Evolutionary conservation across 2,888 invertebrate genomes (phyloP).

Genomic region (Lasioglossum malachurum): DNA sequence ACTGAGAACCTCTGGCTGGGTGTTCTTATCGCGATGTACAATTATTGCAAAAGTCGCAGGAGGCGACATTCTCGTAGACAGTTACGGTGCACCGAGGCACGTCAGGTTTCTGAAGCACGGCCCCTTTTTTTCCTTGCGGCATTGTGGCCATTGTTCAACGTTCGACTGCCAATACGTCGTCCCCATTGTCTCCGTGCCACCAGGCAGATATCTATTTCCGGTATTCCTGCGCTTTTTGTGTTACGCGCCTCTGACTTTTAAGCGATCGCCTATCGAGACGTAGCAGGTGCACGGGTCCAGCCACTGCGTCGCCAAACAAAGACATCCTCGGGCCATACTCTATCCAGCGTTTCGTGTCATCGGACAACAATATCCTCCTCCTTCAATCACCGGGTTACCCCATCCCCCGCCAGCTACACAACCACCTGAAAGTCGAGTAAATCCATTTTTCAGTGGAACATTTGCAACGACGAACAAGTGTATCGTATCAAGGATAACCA

Average conservation of each 20-base stretch:
- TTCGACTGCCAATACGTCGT: slow-evolving; percentile 72
- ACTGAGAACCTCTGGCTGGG: slow-evolving; percentile 38
- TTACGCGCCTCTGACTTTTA: slow-evolving; percentile 61
- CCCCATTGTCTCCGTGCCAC: slow-evolving; percentile 69
- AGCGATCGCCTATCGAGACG: slow-evolving; percentile 72
- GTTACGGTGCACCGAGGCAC: slow-evolving; percentile 57
- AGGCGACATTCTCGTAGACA: slow-evolving; percentile 58
- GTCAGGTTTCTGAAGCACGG: slow-evolving; percentile 60
- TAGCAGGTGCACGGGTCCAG: slow-evolving; percentile 69
- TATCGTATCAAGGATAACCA: not conserved
- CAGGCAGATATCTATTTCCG: slow-evolving; percentile 77
- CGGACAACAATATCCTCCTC: not conserved
- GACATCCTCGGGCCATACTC: slow-evolving; percentile 9
- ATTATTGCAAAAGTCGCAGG: slow-evolving; percentile 55
- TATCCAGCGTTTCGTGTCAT: not conserved
- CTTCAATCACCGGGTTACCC: not conserved
- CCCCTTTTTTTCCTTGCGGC: slow-evolving; percentile 51
- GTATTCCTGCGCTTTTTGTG: slow-evolving; percentile 65
- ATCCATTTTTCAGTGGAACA: not conserved
- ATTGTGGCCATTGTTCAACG: slow-evolving; percentile 70
- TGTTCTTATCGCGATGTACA: slow-evolving; percentile 52
- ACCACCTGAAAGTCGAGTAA: not conserved
- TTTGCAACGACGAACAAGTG: not conserved
- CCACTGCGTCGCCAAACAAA: slow-evolving; percentile 34
- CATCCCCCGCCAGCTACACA: not conserved